A percentile compares a stretch with the other conserved stretches of the same genome.
Conservation (phyloP, 2,797 vertebrate genomes). For the Micrastur ruficollis region DNA sequence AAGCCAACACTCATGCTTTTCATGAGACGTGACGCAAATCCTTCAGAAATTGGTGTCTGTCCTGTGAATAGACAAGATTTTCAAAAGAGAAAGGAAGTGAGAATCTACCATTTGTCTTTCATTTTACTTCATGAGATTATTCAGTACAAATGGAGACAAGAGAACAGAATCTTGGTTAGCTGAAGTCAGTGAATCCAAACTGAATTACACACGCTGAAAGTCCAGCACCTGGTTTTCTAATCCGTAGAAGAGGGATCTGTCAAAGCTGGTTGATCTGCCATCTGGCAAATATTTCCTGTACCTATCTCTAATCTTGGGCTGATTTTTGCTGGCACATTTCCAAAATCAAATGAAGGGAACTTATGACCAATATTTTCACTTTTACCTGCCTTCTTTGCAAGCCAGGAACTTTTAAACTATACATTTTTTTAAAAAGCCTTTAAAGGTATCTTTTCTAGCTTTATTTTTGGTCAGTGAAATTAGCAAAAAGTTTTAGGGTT, state of each 20-base stretch:
- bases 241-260: not conserved
- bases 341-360: not conserved
- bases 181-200: not conserved
- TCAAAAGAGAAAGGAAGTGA: not conserved
- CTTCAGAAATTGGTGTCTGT: not conserved
- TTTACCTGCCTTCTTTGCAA: not conserved
- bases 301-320: not conserved
- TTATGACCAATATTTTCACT: not conserved
- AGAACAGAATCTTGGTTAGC: not conserved
- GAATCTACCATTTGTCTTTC: not conserved
- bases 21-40: not conserved
- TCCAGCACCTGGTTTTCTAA: constrained; percentile 45
- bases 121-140: not conserved
- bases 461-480: not conserved
- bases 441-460: not conserved
- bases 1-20: not conserved
- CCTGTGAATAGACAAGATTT: not conserved
- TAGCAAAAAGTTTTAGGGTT: not conserved
- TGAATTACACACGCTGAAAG: not conserved
- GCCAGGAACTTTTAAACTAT: not conserved
- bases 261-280: constrained; percentile 11
- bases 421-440: not conserved
- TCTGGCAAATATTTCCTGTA: not conserved
- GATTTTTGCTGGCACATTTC: not conserved
- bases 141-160: not conserved